Evolutionary conservation across 92 coral and sea anemone species (phyloP).

Genomic region (Heteractis magnifica): DNA sequence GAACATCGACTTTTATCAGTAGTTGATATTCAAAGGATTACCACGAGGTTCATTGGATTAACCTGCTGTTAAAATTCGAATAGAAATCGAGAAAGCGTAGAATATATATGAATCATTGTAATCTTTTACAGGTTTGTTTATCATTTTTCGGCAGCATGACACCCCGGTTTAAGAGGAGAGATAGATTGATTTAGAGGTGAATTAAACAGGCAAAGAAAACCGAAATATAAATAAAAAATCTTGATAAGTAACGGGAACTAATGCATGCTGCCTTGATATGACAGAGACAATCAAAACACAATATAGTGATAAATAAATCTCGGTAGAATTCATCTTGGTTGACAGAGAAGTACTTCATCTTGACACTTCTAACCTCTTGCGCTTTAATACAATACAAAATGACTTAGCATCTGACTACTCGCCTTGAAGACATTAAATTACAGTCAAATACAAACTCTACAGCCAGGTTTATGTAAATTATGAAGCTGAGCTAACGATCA

Average conservation of each 20-base stretch:
- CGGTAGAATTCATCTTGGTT: not conserved
- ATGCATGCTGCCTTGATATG: not conserved
- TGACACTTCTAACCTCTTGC: not conserved
- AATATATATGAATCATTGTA: not conserved
- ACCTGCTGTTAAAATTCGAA: not conserved
- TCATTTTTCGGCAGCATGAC: not conserved
- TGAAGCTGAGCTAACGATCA: slow-evolving; percentile 12
- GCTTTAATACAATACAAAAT: not conserved
- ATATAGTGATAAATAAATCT: not conserved
- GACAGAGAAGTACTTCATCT: not conserved
- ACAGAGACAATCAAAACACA: not conserved
- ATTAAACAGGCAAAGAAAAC: not conserved
- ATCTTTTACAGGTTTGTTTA: not conserved
- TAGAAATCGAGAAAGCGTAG: not conserved
- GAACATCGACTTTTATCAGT: no score
- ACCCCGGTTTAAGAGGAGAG: not conserved
- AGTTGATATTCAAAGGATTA: no score
- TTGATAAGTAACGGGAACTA: not conserved
- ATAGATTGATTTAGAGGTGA: not conserved
- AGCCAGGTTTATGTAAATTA: not conserved
- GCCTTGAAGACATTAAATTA: not conserved
- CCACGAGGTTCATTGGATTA: no score
- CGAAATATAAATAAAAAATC: not conserved
- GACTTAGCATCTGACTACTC: not conserved
- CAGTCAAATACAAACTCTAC: not conserved